Percentiles rank a stretch among this genome's conserved stretches.
These are phyloP conservation scores for Phortica magna DNA, from an alignment of 2,888 invertebrate species.

Conservation along the genomic window DNA sequence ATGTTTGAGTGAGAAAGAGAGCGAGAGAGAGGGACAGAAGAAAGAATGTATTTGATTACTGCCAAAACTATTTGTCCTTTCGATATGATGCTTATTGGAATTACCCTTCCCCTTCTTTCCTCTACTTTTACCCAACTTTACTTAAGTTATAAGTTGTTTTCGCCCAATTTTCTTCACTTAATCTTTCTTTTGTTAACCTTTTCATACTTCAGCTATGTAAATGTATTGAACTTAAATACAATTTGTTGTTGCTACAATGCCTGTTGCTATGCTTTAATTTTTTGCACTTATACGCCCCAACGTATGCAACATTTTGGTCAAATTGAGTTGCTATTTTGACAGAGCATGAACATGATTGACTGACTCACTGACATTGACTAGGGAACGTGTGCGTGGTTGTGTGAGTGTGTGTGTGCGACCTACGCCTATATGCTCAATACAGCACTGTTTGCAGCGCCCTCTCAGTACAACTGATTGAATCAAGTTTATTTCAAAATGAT, in stretches of 20 bases:
- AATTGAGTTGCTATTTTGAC: slow-evolving; percentile 10
- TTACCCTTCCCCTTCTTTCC: too few relatives aligned
- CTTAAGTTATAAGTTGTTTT: too few relatives aligned
- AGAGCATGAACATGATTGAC: background rate
- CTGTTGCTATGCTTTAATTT: background rate
- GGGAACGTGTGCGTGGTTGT: slow-evolving; percentile 38
- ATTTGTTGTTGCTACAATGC: background rate
- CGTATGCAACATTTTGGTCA: background rate
- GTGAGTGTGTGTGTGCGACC: slow-evolving; percentile 42
- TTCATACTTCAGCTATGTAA: background rate
- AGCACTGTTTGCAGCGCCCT: background rate
- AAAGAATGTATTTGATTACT: too few relatives aligned
- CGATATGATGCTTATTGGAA: too few relatives aligned
- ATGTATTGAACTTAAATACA: background rate
- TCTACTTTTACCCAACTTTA: too few relatives aligned
- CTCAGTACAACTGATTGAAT: slow-evolving; percentile 73
- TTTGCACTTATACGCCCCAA: background rate
- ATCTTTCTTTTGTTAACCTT: background rate
- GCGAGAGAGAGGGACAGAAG: too few relatives aligned
- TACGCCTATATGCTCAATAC: background rate
- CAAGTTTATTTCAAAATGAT: slow-evolving; percentile 79
- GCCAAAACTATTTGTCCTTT: too few relatives aligned
- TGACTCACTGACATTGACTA: background rate
- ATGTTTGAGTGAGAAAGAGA: too few relatives aligned
- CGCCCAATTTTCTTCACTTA: too few relatives aligned